Percentiles rank a stretch among this genome's conserved stretches.
Conservation (phyloP, 2,113 vertebrate species). For the Dromiciops gliroides region DNA sequence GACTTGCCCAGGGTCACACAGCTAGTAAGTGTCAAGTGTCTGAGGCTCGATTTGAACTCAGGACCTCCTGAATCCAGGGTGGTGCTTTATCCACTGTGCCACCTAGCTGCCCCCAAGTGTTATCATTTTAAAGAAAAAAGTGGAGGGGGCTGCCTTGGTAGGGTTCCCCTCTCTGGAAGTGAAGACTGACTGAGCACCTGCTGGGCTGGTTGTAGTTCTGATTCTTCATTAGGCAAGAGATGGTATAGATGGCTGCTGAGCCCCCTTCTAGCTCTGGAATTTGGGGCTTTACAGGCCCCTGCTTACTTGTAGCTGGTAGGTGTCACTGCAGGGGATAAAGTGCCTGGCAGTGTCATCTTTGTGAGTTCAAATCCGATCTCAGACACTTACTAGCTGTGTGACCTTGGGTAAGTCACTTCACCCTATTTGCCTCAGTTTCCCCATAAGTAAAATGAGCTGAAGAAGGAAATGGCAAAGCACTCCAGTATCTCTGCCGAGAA, state of each 20-base stretch:
- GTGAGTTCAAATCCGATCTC: background rate
- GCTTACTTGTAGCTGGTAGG: background rate
- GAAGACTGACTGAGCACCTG: background rate
- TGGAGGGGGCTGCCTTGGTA: background rate
- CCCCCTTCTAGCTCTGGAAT: background rate
- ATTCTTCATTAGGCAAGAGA: background rate
- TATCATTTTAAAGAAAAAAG: background rate
- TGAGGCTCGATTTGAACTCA: no score
- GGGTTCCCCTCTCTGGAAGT: background rate
- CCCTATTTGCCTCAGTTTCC: background rate
- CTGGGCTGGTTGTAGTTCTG: background rate
- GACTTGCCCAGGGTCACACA: no score
- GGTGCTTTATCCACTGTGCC: no score
- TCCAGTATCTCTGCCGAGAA: no score
- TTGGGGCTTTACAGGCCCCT: background rate
- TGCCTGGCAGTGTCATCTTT: background rate
- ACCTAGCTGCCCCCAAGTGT: no score
- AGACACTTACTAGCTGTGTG: background rate
- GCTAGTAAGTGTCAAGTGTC: no score
- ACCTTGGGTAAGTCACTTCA: background rate
- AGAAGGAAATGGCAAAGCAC: no score
- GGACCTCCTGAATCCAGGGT: no score
- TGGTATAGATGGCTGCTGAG: background rate
- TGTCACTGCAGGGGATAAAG: background rate
- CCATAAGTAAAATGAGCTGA: background rate